Evolutionary conservation across 2,113 vertebrate species (phyloP), one percentile per base, ranked within the genome.

Genomic region (Sinocyclocheilus grahami): DNA sequence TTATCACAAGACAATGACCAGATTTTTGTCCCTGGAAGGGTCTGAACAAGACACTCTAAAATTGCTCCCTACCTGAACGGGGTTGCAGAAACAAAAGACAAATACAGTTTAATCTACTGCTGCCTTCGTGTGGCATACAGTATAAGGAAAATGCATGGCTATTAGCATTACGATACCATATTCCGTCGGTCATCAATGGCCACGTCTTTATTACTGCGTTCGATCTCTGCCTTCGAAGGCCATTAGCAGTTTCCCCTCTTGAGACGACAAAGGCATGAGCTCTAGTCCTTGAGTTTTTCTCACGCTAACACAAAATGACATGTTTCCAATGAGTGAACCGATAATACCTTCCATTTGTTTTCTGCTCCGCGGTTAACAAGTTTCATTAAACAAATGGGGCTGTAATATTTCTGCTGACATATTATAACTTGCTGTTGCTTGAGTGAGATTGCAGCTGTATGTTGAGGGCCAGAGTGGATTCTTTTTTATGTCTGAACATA

Each of bases 341-440:
- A 94, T 95, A 94, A 95, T 94, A 93, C 92, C 93, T 90, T 92
- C 94, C 92, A 93, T 95, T 95, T 93, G 91, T 94, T 95, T 95
- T 93, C 93, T 83, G 89, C 92, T 92, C 93, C 90, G 90, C 92
- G 92, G 93, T 94, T 95, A 95, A 95, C 92, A 89, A 93, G 95
- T 92, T 94, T 94, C 94, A 94, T 95, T 94, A 94, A 92, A 94
- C 92, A 94, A 93, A 92, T 92, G 92, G 93, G 91, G 92, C 92
- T 91, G 93, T 93, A 93, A 93, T 92, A 93, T 93, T 92, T 92
- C 92, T 91, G 89, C 92, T 90, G 91, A 89, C 87, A 87, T 89
- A 83, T 80, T 89, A 84, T 81, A 85, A 86, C 89, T 55, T 46
- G 53, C 33, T 71, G 7, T 81, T 83, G 88, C 83, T 37, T 89